Conservation (phyloP, 2,797 vertebrate species). For the Sebastes itinus region DNA sequence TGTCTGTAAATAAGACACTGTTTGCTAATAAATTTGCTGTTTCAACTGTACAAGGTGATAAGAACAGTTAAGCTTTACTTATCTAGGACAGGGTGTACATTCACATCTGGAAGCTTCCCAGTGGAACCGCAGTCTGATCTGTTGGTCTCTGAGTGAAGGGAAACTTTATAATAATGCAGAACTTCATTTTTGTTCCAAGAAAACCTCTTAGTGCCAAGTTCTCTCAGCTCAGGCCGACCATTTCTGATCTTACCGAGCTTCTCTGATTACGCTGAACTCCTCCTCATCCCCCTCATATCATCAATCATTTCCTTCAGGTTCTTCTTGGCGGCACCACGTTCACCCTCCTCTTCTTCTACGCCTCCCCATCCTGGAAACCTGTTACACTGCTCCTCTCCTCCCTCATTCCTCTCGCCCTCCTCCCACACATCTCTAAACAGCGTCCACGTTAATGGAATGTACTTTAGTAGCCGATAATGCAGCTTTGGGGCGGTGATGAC, state of each 20-base stretch:
- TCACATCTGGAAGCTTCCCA: not conserved
- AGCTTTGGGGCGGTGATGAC: conserved; percentile 37
- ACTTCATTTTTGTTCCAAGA: conserved; percentile 6
- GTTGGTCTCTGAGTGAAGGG: not conserved
- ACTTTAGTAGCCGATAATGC: conserved; percentile 36
- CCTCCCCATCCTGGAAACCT: conserved; percentile 46
- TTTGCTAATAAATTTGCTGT: not conserved
- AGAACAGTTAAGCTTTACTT: not conserved
- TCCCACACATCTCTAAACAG: conserved; percentile 43
- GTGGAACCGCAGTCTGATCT: not conserved
- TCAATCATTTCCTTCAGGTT: not conserved
- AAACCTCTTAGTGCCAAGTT: not conserved
- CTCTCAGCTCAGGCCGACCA: not conserved
- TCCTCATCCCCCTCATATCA: not conserved
- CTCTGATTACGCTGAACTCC: not conserved
- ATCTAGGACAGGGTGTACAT: not conserved
- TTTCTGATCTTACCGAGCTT: not conserved
- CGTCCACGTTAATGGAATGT: conserved; percentile 37
- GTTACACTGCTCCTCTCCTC: conserved; percentile 45
- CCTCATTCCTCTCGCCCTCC: conserved; percentile 49
- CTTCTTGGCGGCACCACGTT: conserved; percentile 7
- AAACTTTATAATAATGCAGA: not conserved
- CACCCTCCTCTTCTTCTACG: not conserved
- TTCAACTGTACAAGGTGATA: not conserved
- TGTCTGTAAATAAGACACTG: not conserved